Conservation (phyloP, 2,888 invertebrate species). For the Leptinotarsa peninsularis region DNA sequence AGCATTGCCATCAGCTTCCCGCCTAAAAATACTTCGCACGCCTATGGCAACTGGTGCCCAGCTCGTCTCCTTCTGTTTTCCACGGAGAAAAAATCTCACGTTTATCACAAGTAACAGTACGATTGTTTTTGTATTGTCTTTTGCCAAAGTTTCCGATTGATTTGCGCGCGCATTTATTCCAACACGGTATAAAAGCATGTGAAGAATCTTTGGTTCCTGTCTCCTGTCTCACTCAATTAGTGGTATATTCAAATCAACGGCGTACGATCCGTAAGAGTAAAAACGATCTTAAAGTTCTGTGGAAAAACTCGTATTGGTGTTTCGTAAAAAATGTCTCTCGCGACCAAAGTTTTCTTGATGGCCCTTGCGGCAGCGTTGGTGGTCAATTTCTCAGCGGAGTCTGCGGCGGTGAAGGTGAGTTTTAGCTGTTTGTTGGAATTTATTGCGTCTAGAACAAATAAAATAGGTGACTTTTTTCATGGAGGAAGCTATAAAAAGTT, state of each 20-base stretch:
- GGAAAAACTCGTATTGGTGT: neutral
- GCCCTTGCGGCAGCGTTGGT: neutral
- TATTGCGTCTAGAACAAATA: no score
- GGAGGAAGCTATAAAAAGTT: no score
- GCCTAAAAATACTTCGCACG: neutral
- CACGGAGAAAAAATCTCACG: neutral
- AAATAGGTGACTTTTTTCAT: no score
- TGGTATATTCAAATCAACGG: neutral
- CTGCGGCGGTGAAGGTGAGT: constrained; percentile 15
- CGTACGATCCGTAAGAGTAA: neutral
- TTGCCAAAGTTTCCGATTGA: constrained; percentile 10
- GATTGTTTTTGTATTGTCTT: constrained; percentile 17
- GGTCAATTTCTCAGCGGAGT: neutral
- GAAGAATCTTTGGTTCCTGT: constrained; percentile 17
- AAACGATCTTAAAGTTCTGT: no score
- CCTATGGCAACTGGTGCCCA: neutral
- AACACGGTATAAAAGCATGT: constrained; percentile 11
- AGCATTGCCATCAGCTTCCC: neutral
- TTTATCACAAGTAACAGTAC: constrained; percentile 3
- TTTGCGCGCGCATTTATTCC: constrained; percentile 16
- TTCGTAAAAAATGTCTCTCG: neutral
- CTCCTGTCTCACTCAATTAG: constrained; percentile 11
- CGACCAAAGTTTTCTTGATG: neutral
- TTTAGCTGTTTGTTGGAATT: no score
- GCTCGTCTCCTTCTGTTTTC: neutral